phyloP scores from a whole-genome alignment of 1,140 invertebrate genomes.

The Papilio xuthus region DNA sequence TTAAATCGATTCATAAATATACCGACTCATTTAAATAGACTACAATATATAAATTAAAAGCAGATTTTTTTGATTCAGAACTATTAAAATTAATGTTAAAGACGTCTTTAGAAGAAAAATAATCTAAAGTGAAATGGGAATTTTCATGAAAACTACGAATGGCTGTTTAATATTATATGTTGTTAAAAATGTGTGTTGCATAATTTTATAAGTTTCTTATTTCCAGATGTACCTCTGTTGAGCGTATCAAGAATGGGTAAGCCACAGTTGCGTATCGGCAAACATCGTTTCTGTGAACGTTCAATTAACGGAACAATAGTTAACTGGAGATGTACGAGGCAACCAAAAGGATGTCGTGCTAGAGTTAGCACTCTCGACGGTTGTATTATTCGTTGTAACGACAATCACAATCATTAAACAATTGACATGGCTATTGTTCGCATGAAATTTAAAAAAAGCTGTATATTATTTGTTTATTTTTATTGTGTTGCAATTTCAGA shows the following conservation, averaged over 20 bases:
- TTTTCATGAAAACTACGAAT: background rate
- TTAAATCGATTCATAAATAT: background rate
- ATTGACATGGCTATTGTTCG: background rate
- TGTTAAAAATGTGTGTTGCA: background rate
- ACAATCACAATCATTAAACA: slow-evolving; percentile 44
- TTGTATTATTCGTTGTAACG: slow-evolving; percentile 16
- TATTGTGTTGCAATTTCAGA: no score
- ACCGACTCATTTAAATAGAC: background rate
- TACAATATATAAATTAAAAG: no score
- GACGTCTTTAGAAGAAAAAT: no score
- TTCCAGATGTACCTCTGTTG: slow-evolving; percentile 40
- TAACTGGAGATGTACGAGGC: slow-evolving; percentile 45
- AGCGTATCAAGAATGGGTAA: slow-evolving; percentile 45
- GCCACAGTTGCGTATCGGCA: slow-evolving; percentile 49
- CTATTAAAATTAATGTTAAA: no score
- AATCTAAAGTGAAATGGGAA: background rate
- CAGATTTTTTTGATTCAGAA: no score
- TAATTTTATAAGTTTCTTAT: slow-evolving; percentile 5
- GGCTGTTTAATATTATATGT: background rate
- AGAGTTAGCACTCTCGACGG: slow-evolving; percentile 41
- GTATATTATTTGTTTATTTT: no score
- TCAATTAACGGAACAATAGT: slow-evolving; percentile 22
- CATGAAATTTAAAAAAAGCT: background rate
- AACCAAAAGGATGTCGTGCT: slow-evolving; percentile 44
- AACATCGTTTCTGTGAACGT: slow-evolving; percentile 47